A percentile compares a stretch with the other conserved stretches of the same genome.
phyloP scores from a whole-genome alignment of 1,140 invertebrate genomes.

The Proales similis region DNA sequence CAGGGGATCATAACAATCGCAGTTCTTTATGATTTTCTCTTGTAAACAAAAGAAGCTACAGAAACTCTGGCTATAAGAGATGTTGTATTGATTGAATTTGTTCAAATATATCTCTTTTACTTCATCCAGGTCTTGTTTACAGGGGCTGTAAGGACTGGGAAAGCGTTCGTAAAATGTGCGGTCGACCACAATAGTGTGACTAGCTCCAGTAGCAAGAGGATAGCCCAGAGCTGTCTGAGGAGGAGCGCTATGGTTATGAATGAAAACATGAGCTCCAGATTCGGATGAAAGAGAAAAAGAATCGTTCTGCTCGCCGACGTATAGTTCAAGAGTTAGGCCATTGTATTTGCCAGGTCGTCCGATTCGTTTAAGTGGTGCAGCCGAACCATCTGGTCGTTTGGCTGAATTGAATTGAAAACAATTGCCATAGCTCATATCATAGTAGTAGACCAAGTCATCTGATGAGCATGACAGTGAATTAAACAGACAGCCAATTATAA shows the following conservation, averaged over 20 bases:
- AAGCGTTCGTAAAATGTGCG: neutral
- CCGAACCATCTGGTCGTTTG: neutral
- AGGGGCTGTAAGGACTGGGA: conserved; percentile 11
- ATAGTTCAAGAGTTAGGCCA: conserved; percentile 19
- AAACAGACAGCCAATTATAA: conserved; percentile 16
- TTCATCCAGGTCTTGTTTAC: too few species aligned
- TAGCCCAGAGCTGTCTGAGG: neutral
- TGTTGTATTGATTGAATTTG: too few species aligned
- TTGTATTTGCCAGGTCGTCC: conserved; percentile 4
- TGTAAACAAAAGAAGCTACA: conserved; percentile 22
- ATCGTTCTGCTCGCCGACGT: neutral
- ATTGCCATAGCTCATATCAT: neutral
- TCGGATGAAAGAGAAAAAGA: neutral
- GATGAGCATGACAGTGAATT: neutral
- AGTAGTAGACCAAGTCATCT: neutral
- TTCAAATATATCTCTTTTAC: too few species aligned
- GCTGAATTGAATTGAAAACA: conserved; percentile 16
- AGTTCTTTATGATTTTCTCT: conserved; percentile 12
- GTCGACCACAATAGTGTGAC: neutral
- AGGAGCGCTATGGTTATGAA: conserved; percentile 1
- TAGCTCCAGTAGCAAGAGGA: neutral
- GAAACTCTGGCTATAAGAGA: neutral
- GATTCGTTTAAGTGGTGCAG: neutral
- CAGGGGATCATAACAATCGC: too few species aligned
- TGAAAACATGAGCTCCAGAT: conserved; percentile 19